Percentiles rank a stretch among this genome's conserved stretches.
Conservation (phyloP, 2,797 vertebrate species). For the Liasis olivaceus region DNA sequence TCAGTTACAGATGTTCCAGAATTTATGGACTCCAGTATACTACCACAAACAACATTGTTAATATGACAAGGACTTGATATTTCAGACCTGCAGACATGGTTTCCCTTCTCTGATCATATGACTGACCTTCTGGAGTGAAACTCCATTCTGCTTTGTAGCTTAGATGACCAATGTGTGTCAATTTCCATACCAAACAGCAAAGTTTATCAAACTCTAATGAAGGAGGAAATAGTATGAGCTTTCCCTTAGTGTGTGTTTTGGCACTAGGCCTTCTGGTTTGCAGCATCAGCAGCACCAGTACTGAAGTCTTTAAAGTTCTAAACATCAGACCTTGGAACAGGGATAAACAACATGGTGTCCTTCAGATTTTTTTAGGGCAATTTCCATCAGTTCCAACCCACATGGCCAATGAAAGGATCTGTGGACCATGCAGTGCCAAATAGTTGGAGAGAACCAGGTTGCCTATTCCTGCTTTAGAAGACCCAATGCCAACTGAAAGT, state of each 20-base stretch:
- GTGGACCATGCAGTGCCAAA: too few relatives aligned
- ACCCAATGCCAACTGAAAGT: not conserved
- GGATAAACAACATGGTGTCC: too few relatives aligned
- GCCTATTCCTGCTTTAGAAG: not conserved
- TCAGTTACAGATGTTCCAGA: constrained; percentile 45
- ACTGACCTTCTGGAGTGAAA: not conserved
- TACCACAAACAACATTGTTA: not conserved
- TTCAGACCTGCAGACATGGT: too few relatives aligned
- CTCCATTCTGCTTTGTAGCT: not conserved
- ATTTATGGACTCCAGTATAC: constrained; percentile 29
- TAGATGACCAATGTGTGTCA: not conserved
- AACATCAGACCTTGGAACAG: not conserved
- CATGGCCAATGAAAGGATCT: too few relatives aligned
- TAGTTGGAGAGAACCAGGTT: too few relatives aligned
- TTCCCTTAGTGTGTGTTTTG: not conserved
- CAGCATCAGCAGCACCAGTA: not conserved
- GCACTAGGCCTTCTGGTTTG: not conserved
- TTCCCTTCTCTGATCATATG: not conserved
- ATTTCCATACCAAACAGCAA: not conserved
- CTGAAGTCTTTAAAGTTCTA: not conserved
- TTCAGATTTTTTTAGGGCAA: too few relatives aligned
- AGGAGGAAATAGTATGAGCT: not conserved
- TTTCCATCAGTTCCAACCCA: too few relatives aligned
- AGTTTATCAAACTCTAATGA: not conserved
- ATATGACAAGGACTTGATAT: not conserved